phyloP scores from a whole-genome alignment of 1,140 invertebrate genomes.

The Leptinotarsa texana region DNA sequence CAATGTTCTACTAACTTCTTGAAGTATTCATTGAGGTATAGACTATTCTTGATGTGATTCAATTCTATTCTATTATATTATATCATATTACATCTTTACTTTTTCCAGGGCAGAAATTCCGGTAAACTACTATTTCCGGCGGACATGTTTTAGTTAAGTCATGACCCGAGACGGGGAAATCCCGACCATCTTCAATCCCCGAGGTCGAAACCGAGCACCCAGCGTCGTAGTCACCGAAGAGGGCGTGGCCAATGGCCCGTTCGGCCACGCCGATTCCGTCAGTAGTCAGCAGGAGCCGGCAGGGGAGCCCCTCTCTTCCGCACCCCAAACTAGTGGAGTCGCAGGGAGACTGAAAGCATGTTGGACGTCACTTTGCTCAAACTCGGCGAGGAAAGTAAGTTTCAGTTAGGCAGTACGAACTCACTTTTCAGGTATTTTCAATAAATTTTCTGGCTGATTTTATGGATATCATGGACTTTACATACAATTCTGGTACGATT shows the following conservation, averaged over 20 bases:
- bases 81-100: neutral
- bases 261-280: conserved; percentile 63
- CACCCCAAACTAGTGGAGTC: conserved; percentile 50
- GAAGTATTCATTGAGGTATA: no score
- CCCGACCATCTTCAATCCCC: conserved; percentile 76
- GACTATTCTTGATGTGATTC: no score
- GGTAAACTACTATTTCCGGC: neutral
- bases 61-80: no score
- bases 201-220: conserved; percentile 66
- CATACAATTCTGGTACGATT: no score
- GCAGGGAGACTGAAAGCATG: conserved; percentile 58
- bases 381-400: conserved; percentile 69
- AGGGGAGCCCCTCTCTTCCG: conserved; percentile 58
- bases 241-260: conserved; percentile 60
- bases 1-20: no score
- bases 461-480: no score
- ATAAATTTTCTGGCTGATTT: no score
- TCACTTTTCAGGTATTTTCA: no score
- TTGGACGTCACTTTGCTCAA: conserved; percentile 70
- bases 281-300: conserved; percentile 63
- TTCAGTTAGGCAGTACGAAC: no score
- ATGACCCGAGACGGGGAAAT: conserved; percentile 61
- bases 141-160: conserved; percentile 21
- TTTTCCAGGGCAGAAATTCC: neutral
- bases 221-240: conserved; percentile 74